Evolutionary conservation across 2,113 vertebrate species (phyloP).

Genomic region (Laticauda laticaudata): DNA sequence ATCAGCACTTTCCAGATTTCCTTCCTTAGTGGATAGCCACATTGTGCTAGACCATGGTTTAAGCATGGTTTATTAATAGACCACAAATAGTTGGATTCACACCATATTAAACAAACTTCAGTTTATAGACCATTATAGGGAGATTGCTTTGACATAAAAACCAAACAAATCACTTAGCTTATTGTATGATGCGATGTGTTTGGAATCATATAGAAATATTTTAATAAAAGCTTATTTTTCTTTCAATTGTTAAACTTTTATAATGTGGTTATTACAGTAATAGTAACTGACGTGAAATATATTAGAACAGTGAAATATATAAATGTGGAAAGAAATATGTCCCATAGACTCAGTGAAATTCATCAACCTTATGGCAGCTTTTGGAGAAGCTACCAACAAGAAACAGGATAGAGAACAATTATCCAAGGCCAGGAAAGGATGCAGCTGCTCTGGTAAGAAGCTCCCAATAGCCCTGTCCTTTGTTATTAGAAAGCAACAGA

Average conservation of each 20-base stretch:
- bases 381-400: neutral
- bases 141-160: neutral
- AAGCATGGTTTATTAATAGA: neutral
- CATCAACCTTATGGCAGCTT: neutral
- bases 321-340: neutral
- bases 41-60: neutral
- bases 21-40: neutral
- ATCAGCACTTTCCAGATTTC: neutral
- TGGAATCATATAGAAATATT: neutral
- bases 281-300: neutral
- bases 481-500: no score
- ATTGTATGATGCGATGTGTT: neutral
- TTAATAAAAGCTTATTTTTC: neutral
- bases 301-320: neutral
- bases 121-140: neutral
- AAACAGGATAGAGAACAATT: no score
- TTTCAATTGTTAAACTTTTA: neutral
- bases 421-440: no score
- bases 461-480: no score
- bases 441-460: no score
- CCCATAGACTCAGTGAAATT: neutral
- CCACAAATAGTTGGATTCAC: neutral
- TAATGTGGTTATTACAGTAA: neutral
- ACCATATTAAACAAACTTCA: neutral
- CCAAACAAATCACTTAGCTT: neutral